These are phyloP conservation scores for Leucosticte australis DNA, from an alignment of 2,113 vertebrate genomes.

Conservation along the genomic window DNA sequence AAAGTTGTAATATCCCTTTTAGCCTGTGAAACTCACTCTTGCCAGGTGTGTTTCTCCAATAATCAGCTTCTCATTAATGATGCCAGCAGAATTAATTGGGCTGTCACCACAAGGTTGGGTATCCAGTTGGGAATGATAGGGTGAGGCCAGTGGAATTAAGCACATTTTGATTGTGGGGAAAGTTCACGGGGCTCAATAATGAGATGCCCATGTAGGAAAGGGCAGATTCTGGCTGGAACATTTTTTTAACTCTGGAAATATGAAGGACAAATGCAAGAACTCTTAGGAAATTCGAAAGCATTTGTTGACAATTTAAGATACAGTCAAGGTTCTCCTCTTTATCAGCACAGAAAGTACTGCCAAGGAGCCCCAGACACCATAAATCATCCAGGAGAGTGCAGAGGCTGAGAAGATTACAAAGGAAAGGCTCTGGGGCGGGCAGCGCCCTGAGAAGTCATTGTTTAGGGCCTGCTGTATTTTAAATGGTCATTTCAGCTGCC, in stretches of 20 bases:
- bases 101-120: background rate
- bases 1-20: background rate
- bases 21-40: background rate
- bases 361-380: background rate
- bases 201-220: background rate
- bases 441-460: background rate
- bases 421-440: background rate
- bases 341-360: background rate
- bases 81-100: slow-evolving; percentile 12
- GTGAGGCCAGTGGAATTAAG: background rate
- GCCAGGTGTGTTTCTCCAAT: background rate
- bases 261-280: background rate
- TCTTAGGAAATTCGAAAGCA: background rate
- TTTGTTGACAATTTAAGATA: background rate
- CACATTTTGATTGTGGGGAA: background rate
- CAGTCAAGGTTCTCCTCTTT: slow-evolving; percentile 7
- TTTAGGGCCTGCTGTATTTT: background rate
- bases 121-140: background rate
- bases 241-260: background rate
- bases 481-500: background rate
- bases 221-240: background rate
- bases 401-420: background rate
- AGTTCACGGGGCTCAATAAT: background rate
- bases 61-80: background rate
- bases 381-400: background rate